Evolutionary conservation across 2,797 vertebrate genomes (phyloP).

Genomic region (Siniperca undulata): DNA sequence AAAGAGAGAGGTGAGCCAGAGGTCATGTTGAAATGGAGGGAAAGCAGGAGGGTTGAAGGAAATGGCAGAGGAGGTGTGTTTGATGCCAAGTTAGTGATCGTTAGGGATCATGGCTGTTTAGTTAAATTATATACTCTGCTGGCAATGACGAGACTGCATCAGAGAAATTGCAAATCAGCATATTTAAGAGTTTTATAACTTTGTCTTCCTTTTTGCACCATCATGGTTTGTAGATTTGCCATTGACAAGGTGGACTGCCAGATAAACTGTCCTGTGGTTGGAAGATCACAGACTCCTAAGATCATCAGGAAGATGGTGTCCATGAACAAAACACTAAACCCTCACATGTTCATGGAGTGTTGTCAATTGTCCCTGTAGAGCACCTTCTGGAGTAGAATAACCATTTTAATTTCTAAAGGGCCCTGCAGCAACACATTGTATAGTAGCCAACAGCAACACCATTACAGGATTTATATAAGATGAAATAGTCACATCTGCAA

Average conservation of each 20-base stretch:
- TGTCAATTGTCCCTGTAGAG: neutral
- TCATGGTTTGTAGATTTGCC: constrained; percentile 10
- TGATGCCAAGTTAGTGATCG: constrained; percentile 44
- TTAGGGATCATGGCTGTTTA: constrained; percentile 14
- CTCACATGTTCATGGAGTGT: neutral
- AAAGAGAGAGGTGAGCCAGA: constrained; percentile 30
- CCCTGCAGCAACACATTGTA: neutral
- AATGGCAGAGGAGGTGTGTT: constrained; percentile 25
- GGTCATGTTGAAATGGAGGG: constrained; percentile 27
- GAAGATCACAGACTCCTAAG: neutral
- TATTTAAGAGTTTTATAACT: constrained; percentile 8
- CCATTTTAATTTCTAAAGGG: neutral
- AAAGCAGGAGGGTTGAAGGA: neutral
- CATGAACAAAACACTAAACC: neutral
- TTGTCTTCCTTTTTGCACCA: neutral
- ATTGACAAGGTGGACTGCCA: neutral
- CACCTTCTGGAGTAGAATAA: neutral
- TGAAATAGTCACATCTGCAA: neutral
- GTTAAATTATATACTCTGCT: constrained; percentile 12
- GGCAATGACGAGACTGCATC: neutral
- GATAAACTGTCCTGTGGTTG: neutral
- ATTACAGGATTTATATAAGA: constrained; percentile 13
- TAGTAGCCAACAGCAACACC: constrained; percentile 15
- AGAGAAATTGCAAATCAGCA: constrained; percentile 22
- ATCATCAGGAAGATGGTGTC: neutral